Evolutionary conservation across 2,797 vertebrate genomes (phyloP), one percentile per base, ranked within the genome.

Genomic region (Molothrus aeneus): DNA sequence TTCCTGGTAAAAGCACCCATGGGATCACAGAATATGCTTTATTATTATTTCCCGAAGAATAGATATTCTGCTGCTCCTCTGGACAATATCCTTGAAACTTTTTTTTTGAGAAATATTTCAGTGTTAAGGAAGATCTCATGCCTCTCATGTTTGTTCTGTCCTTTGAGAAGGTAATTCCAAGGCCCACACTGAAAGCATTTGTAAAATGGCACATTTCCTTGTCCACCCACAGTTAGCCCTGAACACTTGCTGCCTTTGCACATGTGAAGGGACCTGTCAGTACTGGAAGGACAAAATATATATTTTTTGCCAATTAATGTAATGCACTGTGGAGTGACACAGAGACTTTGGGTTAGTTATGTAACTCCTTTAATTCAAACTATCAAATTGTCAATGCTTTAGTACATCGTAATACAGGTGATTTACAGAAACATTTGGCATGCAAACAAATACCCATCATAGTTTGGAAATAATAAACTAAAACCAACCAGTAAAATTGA

Each of bases 81-180:
- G 84, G 48, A 63, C 10, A 38, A 61, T 25, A 79, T 17, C 12
- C 32, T 92, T 80, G 36, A 81, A 73, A 70, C 12, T 3, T 65
- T n/a, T 89, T 90, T 90, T 89, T 50, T 15, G 11, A 80, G 47
- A 75, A 90, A 72, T 86, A 86, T 69, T 91, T 93, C 40, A 53
- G 0, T 31, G 15, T 32, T 75, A 72, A 64, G 60, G 29, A 82
- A 54, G 45, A 38, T 63, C 31, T 59, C 19, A 17, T 34, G 36
- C 25, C 26, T 86, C 31, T 57, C 3, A 1, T n/a, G 36, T 80
- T 82, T 71, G 10, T 54, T 90, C 57, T 77, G 20, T 71, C 56
- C 31, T 82, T 92, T 54, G 42, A 77, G 80, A 82, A 85, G 56
- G 28, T 56, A 80, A 79, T 70, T 86, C 47, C 24, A 88, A 84